Base-by-base conservation (phyloP, 2,113 vertebrate species). In the Cebidichthys violaceus region DNA sequence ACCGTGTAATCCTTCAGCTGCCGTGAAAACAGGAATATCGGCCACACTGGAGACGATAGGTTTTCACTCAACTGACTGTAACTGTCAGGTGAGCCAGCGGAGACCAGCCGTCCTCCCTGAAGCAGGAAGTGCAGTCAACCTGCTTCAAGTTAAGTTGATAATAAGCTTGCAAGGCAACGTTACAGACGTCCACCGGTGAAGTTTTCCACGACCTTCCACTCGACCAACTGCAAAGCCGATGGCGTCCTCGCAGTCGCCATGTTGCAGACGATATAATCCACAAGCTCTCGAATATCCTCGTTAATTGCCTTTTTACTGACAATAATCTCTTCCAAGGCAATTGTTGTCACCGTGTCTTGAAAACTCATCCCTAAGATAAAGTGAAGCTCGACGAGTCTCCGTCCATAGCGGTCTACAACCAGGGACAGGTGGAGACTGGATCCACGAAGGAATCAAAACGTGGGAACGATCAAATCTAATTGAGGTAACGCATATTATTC, bases 21-120 rank as follows among this genome's bases (percentile, higher is more conserved):
- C 75, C 62, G 77, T 73, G 45, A 55, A 72, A 73, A 82, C 59
- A 43, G 70, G 70, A 71, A 74, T 84, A 86, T 86, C 85, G 75
- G 69, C 27, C 39, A 84, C 70, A 85, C 64, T 81, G 37, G 74
- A 66, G 22, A 66, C 57, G 43, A 86, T 79, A 76, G 79, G 45
- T 80, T 79, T 70, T 65, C 22, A 9, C n/a, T n/a, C n/a, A n/a
- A n/a, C n/a, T n/a, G n/a, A n/a, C n/a, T n/a, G n/a, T n/a, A n/a
- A n/a, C n/a, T n/a, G n/a, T n/a, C n/a, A n/a, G n/a, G 22, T 9
- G 52, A 57, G 55, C 13, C 24, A 29, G n/a, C 2, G 27, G n/a
- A 24, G 54, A 27, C 54, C 24, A 57, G n/a, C n/a, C 5, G n/a
- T 13, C 2, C 54, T 57, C 54, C 54, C 11, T 57, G n/a, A 14